Evolutionary conservation across 2,888 invertebrate genomes (phyloP).

Genomic region (Electrophaes corylata): DNA sequence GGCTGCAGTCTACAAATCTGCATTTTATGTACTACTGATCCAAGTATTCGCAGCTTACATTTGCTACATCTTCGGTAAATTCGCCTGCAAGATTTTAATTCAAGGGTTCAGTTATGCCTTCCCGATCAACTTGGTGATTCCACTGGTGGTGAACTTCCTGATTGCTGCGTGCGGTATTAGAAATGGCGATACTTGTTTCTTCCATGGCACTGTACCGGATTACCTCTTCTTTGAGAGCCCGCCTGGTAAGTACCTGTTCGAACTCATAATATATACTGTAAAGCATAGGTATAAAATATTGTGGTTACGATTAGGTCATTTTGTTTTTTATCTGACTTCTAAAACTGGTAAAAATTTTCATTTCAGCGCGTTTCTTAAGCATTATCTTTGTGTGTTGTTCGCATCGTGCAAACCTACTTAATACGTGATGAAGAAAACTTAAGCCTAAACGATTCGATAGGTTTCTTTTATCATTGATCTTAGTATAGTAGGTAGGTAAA

Average conservation of each 20-base stretch:
- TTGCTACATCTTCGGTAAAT: conserved; percentile 97
- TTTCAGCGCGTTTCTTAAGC: no score
- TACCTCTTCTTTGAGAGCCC: conserved; percentile 97
- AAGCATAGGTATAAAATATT: no score
- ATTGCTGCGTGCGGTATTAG: conserved; percentile 95
- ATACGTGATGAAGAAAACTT: no score
- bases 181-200: conserved; percentile 94
- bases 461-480: no score
- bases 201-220: conserved; percentile 92
- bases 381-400: no score
- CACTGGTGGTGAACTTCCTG: conserved; percentile 93
- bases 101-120: conserved; percentile 99
- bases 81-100: conserved; percentile 97
- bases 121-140: conserved; percentile 96
- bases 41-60: conserved; percentile 93
- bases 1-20: conserved; percentile 88
- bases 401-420: no score
- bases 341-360: no score
- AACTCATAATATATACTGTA: no score
- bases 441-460: no score
- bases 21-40: conserved; percentile 90
- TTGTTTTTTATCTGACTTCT: not conserved
- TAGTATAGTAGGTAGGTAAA: no score
- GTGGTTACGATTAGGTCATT: no score
- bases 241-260: conserved; percentile 68